Percentiles rank a stretch among this genome's conserved stretches.
These are phyloP conservation scores for Aramus guarauna DNA, from an alignment of 2,113 vertebrate genomes.

Conservation along the genomic window DNA sequence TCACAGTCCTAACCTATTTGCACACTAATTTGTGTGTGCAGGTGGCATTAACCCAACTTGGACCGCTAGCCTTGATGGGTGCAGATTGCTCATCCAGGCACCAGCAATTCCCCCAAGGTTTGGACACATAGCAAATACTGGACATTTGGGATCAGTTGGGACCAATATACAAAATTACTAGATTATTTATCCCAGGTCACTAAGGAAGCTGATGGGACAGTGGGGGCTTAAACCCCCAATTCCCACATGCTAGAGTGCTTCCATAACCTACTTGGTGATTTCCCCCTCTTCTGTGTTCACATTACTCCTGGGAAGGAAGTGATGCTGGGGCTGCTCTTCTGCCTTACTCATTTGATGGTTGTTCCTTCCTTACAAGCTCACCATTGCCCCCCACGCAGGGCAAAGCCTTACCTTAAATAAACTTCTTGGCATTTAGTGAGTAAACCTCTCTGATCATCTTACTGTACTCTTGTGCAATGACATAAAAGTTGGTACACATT, in stretches of 20 bases:
- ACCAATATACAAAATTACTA: neutral
- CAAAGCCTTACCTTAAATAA: slow-evolving; percentile 28
- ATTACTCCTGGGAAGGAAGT: neutral
- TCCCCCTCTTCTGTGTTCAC: neutral
- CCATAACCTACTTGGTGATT: neutral
- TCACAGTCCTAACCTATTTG: neutral
- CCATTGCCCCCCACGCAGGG: neutral
- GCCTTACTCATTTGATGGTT: neutral
- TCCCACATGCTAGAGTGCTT: neutral
- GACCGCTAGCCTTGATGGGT: neutral
- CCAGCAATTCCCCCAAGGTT: neutral
- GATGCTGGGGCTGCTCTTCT: neutral
- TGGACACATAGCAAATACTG: neutral
- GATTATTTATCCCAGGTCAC: neutral
- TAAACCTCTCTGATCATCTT: neutral
- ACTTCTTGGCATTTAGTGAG: neutral
- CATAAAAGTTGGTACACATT: neutral
- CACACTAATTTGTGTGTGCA: neutral
- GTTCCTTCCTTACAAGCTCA: neutral
- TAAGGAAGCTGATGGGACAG: neutral
- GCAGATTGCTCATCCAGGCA: neutral
- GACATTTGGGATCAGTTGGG: neutral
- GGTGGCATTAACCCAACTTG: neutral
- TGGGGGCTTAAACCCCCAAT: neutral
- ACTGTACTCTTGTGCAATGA: neutral